Base-by-base conservation (phyloP, 1,140 invertebrate species). In the Teleogryllus occipitalis region DNA sequence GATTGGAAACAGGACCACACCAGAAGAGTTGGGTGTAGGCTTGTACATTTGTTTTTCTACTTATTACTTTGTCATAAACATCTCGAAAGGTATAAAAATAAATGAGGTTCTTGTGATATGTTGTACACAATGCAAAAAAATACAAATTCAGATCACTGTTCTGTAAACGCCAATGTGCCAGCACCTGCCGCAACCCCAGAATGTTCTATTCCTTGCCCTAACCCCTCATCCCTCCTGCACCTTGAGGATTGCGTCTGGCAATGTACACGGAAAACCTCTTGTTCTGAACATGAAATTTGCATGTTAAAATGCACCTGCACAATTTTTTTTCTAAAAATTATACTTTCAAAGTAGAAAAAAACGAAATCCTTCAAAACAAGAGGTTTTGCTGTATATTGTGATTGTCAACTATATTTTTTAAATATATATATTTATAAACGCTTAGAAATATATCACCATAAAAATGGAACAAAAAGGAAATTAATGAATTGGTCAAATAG, bases 401-500 rank as follows among this genome's bases (percentile, higher is more conserved):
- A 80, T 80, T 80, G 79, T 80, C 79, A 80, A 80, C 79, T 80
- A 80, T 80, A 21, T 80, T 80, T 48, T 76, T 72, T 78, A 65
- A 78, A 22, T 65, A 72, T 77, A 80, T 76, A 80, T 78, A 78
- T 78, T 78, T 78, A 78, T 78, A 78, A 78, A 78, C 65, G 79
- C 47, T 80, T 80, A 80, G 79, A 80, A 80, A 80, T 80, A 80
- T 80, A 80, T 74, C 48, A 76, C 76, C 75, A 77, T 80, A 80
- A 77, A 80, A 80, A 76, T 80, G 47, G 79, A 80, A 65, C 54
- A 65, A 80, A 80, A 79, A 80, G 75, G 54, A 76, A 76, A 74
- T 54, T 75, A 72, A 72, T 80, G 22, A 73, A 80, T 77, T 74
- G 48, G 48, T 72, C 79, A 48, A 80, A 76, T 14, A 65, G 49